Evolutionary conservation across 2,113 vertebrate genomes (phyloP).

Genomic region (Xenotilapia caudafasciata): DNA sequence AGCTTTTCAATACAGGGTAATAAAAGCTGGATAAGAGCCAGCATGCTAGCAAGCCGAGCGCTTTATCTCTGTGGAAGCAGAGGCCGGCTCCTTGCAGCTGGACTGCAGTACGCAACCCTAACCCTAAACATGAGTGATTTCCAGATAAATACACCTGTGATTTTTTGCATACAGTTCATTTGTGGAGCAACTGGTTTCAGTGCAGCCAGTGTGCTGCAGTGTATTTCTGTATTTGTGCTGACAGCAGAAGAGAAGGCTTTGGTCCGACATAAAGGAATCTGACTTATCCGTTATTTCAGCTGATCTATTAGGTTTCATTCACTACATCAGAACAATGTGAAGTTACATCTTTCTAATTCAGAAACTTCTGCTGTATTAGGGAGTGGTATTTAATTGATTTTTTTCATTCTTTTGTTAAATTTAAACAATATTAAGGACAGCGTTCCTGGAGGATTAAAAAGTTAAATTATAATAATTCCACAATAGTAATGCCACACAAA

Average conservation of each 20-base stretch:
- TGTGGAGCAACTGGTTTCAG: neutral
- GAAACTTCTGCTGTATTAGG: neutral
- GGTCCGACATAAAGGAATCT: neutral
- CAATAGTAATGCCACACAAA: neutral
- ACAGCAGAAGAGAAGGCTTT: neutral
- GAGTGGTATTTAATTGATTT: neutral
- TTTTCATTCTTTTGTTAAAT: neutral
- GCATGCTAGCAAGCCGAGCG: constrained; percentile 18
- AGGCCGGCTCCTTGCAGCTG: neutral
- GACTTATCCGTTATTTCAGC: neutral
- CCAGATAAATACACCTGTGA: neutral
- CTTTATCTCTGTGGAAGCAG: constrained; percentile 21
- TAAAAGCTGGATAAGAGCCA: constrained; percentile 59
- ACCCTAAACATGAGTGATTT: no score
- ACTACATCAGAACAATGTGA: neutral
- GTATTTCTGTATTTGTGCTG: neutral
- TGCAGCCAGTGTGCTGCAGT: neutral
- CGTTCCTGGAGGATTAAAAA: neutral
- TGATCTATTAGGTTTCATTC: neutral
- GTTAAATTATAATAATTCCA: neutral
- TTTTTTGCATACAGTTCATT: neutral
- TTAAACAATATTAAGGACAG: neutral
- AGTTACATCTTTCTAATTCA: neutral
- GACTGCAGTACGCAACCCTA: neutral
- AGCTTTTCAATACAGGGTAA: constrained; percentile 61